Conservation (phyloP, 2,888 invertebrate genomes). For the Amphipoea lucens region DNA sequence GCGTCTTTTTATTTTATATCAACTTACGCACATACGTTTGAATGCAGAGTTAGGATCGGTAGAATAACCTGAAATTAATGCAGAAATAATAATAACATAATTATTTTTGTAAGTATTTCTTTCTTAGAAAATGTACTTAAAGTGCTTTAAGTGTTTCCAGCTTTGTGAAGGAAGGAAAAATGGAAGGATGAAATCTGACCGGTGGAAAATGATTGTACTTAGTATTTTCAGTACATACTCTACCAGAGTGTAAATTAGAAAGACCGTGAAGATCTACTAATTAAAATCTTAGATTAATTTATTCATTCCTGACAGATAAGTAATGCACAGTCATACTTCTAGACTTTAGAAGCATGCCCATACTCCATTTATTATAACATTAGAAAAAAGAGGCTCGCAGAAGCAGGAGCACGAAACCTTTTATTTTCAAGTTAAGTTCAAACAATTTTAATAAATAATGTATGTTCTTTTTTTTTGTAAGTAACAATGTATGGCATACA, state of each 20-base stretch:
- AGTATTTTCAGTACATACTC: neutral
- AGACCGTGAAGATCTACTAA: neutral
- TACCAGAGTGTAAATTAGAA: neutral
- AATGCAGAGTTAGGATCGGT: slow-evolving; percentile 45
- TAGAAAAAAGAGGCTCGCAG: no score
- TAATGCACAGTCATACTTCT: neutral
- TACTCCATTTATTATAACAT: no score
- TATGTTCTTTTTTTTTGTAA: no score
- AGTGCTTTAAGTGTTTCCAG: neutral
- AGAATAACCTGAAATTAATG: slow-evolving; percentile 22
- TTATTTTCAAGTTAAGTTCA: no score
- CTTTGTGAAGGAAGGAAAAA: no score
- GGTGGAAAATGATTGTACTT: neutral
- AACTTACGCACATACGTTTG: slow-evolving; percentile 57
- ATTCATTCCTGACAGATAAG: neutral
- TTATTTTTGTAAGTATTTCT: neutral
- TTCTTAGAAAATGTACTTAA: neutral
- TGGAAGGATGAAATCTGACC: neutral
- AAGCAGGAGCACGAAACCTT: no score
- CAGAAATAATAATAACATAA: neutral
- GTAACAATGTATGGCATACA: no score
- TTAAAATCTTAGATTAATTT: neutral
- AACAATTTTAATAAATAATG: no score
- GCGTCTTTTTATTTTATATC: slow-evolving; percentile 60
- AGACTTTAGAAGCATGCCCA: neutral